Conservation (phyloP, 2,797 vertebrate species). For the Natrix natrix region DNA sequence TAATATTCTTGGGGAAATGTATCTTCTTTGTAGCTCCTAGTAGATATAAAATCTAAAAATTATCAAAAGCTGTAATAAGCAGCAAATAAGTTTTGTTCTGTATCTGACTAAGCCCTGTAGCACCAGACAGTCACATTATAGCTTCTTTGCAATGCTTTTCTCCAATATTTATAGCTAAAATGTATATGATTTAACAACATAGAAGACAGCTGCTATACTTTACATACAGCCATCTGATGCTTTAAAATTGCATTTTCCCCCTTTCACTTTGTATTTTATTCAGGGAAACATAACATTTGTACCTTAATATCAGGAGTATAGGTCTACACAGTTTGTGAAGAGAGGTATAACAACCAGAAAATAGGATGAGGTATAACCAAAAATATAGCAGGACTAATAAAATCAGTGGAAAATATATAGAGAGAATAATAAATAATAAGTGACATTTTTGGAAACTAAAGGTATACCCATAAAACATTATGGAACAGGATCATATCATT, state of each 20-base stretch:
- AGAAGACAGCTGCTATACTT: neutral
- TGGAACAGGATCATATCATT: neutral
- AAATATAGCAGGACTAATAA: neutral
- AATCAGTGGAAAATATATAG: neutral
- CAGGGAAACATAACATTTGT: neutral
- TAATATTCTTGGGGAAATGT: neutral
- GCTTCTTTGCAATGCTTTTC: accelerated
- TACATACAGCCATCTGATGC: neutral
- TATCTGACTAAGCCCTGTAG: constrained; percentile 1
- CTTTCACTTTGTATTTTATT: neutral
- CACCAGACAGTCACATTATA: neutral
- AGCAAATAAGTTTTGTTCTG: neutral
- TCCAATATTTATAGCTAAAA: neutral
- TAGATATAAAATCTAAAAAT: neutral
- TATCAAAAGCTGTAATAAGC: neutral
- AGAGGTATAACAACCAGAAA: neutral
- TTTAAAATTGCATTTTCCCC: neutral
- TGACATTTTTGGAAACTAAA: neutral
- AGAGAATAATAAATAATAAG: neutral
- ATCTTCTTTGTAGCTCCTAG: constrained; percentile 5
- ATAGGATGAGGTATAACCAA: neutral
- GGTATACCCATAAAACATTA: neutral
- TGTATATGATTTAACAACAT: neutral
- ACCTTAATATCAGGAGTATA: neutral
- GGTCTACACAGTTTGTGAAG: neutral